A percentile compares a stretch with the other conserved stretches of the same genome.
These are phyloP conservation scores for Meteorus colon DNA, from an alignment of 2,888 invertebrate genomes.

Conservation along the genomic window DNA sequence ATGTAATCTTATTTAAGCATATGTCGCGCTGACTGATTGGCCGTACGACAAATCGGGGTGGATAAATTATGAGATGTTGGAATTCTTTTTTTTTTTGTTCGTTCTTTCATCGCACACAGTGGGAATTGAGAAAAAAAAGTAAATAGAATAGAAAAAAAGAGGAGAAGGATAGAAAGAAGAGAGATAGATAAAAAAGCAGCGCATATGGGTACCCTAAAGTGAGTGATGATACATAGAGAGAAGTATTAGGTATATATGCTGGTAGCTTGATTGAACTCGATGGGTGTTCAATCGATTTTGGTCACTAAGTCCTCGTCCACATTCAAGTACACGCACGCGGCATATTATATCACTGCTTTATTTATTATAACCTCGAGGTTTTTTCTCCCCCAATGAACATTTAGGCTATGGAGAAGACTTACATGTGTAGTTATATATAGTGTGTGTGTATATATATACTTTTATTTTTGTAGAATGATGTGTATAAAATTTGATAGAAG, in stretches of 20 bases:
- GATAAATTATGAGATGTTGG: slow-evolving; percentile 64
- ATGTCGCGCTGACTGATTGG: slow-evolving; percentile 71
- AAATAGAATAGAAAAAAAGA: slow-evolving; percentile 14
- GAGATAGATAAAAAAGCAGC: slow-evolving; percentile 57
- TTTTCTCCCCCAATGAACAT: slow-evolving; percentile 30
- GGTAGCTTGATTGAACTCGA: slow-evolving; percentile 62
- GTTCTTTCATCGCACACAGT: slow-evolving; percentile 38
- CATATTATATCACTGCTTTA: slow-evolving; percentile 22
- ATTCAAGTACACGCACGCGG: slow-evolving; percentile 43
- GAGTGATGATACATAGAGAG: slow-evolving; percentile 43
- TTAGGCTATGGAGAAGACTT: slow-evolving; percentile 43
- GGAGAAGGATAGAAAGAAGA: neutral
- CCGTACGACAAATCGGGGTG: slow-evolving; percentile 61
- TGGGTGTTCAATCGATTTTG: slow-evolving; percentile 58
- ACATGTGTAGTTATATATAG: slow-evolving; percentile 32
- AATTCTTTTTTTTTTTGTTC: slow-evolving; percentile 25
- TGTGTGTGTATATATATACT: neutral
- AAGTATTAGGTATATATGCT: slow-evolving; percentile 54
- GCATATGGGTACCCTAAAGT: slow-evolving; percentile 63
- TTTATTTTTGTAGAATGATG: neutral
- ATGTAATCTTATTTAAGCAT: slow-evolving; percentile 73
- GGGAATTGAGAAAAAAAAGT: slow-evolving; percentile 57
- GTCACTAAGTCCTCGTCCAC: slow-evolving; percentile 56
- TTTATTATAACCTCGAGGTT: slow-evolving; percentile 32
- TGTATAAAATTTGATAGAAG: neutral